These are phyloP conservation scores for Halichoerus grypus DNA, from an alignment of 2,113 vertebrate species.

Conservation along the genomic window DNA sequence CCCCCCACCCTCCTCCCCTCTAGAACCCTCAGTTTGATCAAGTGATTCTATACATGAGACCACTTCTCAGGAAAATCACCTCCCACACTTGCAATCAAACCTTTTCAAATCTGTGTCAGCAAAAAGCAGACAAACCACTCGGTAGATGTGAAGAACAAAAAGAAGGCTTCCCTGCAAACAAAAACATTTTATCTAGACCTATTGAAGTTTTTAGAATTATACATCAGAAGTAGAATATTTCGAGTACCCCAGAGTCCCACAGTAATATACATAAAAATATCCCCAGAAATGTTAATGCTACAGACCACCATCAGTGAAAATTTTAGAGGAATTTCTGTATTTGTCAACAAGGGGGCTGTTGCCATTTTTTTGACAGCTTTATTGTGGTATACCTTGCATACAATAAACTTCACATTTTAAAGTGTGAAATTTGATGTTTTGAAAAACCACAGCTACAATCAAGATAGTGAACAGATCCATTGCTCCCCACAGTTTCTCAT, in stretches of 20 bases:
- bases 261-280: neutral
- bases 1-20: no score
- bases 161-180: neutral
- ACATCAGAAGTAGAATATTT: neutral
- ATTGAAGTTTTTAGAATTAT: neutral
- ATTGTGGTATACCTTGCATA: neutral
- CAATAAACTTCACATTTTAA: neutral
- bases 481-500: neutral
- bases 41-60: neutral
- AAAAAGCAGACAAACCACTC: neutral
- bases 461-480: neutral
- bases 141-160: neutral
- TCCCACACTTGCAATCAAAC: neutral
- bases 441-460: neutral
- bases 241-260: neutral
- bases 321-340: neutral
- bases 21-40: neutral
- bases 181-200: neutral
- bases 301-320: neutral
- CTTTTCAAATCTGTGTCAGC: neutral
- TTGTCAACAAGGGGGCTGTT: neutral
- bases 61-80: neutral
- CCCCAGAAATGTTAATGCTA: neutral
- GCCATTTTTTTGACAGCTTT: neutral
- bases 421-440: neutral